Percentiles rank a stretch among this genome's conserved stretches.
These are phyloP conservation scores for Leptinotarsa lineolata DNA, from an alignment of 1,140 invertebrate genomes.

Conservation along the genomic window DNA sequence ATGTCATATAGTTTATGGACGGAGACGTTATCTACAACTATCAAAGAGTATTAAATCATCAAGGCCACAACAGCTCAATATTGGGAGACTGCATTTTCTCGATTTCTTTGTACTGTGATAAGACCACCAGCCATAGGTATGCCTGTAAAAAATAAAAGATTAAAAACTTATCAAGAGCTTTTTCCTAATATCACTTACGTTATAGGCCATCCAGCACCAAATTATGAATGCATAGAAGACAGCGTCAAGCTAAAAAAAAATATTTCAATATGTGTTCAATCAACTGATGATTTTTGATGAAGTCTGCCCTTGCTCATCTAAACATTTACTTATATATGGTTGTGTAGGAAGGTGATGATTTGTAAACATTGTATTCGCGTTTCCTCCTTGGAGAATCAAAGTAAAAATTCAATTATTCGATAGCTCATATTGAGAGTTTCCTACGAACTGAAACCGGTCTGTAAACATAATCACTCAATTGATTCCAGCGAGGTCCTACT, in stretches of 20 bases:
- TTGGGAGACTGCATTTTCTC: slow-evolving; percentile 82
- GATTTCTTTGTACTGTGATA: slow-evolving; percentile 78
- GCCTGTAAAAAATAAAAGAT: slow-evolving; percentile 65
- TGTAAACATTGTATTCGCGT: too few species aligned
- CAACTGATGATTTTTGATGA: not conserved
- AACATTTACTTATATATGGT: too few species aligned
- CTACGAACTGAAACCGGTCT: too few species aligned
- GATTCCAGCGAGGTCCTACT: too few species aligned
- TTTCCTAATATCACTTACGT: slow-evolving; percentile 66
- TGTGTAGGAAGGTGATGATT: too few species aligned
- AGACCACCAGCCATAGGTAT: slow-evolving; percentile 84
- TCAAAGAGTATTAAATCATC: slow-evolving; percentile 12
- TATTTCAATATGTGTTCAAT: too few species aligned
- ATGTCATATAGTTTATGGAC: not conserved
- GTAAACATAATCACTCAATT: too few species aligned
- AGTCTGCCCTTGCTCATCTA: too few species aligned
- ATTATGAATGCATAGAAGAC: slow-evolving; percentile 74
- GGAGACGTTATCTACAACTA: not conserved
- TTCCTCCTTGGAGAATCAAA: too few species aligned
- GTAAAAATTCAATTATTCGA: too few species aligned
- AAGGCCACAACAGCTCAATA: slow-evolving; percentile 73
- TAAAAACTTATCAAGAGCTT: slow-evolving; percentile 13
- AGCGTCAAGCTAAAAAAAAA: slow-evolving; percentile 71
- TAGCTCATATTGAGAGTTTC: too few species aligned
- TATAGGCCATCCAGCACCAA: slow-evolving; percentile 82